Percentiles rank a stretch among this genome's conserved stretches.
Conservation (phyloP, 2,113 vertebrate species). For the Progne subis region DNA sequence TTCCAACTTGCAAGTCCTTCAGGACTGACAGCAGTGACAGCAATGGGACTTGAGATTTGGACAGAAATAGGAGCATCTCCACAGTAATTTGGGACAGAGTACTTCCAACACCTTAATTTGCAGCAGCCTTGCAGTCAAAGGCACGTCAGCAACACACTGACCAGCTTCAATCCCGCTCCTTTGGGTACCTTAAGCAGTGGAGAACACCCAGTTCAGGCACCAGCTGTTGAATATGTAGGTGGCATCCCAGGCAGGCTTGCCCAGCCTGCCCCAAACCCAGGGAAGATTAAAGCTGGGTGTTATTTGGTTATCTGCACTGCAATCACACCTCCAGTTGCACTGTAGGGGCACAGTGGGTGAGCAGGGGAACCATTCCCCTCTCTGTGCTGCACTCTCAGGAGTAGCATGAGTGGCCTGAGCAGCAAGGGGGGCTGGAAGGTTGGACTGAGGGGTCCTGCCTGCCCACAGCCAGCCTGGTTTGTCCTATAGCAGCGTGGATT, state of each 20-base stretch:
- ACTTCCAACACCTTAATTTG: neutral
- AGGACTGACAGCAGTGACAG: neutral
- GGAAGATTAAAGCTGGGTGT: slow-evolving; percentile 17
- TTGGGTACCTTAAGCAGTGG: neutral
- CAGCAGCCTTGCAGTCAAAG: neutral
- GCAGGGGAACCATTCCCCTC: neutral
- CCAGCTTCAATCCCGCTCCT: neutral
- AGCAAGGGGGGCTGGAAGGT: neutral
- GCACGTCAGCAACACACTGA: neutral
- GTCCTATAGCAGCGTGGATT: neutral
- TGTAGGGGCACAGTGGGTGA: neutral
- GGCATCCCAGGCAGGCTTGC: neutral
- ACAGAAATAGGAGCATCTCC: neutral
- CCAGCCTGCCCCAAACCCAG: neutral
- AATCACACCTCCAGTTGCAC: neutral
- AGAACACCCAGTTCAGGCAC: neutral
- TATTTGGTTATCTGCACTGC: neutral
- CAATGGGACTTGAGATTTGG: neutral
- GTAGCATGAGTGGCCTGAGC: fast-evolving
- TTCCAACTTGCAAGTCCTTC: neutral
- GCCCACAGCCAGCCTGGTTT: neutral
- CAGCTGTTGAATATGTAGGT: neutral
- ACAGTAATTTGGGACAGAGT: neutral
- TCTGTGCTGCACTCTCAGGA: neutral
- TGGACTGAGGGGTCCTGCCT: neutral